phyloP scores from a whole-genome alignment of 1,140 invertebrate species.

The Drosophila orena region DNA sequence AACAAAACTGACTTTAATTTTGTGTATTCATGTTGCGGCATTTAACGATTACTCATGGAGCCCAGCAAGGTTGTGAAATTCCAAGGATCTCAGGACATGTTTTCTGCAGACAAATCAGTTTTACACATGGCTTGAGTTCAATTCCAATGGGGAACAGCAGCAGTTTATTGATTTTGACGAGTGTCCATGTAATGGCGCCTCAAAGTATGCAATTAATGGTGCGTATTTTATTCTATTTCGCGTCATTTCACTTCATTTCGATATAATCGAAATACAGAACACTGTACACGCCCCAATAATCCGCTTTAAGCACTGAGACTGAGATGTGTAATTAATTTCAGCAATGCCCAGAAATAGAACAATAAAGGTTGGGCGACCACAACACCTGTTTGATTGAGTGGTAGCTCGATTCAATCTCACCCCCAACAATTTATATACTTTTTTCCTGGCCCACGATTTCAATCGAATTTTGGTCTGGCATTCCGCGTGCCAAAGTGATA shows the following conservation, averaged over 20 bases:
- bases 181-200: conserved; percentile 39
- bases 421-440: conserved; percentile 6
- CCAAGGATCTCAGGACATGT: too few species aligned
- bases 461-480: conserved; percentile 38
- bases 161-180: conserved; percentile 46
- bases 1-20: too few species aligned
- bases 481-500: conserved; percentile 31
- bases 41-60: too few species aligned
- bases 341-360: conserved; percentile 13
- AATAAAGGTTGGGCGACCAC: neutral
- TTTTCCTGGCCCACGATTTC: conserved; percentile 24
- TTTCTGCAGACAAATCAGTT: conserved; percentile 40
- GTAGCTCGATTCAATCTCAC: neutral
- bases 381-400: conserved; percentile 33
- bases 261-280: conserved; percentile 2
- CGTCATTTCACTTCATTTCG: conserved; percentile 29
- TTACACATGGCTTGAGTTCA: conserved; percentile 34
- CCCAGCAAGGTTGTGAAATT: too few species aligned
- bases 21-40: too few species aligned
- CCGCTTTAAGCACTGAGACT: conserved; percentile 13
- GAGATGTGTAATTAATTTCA: conserved; percentile 16
- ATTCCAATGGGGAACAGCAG: conserved; percentile 1
- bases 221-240: conserved; percentile 30
- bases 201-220: conserved; percentile 54
- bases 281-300: neutral